A percentile compares a stretch with the other conserved stretches of the same genome.
Conservation (phyloP, 2,888 invertebrate species). For the Sphinx pinastri region DNA sequence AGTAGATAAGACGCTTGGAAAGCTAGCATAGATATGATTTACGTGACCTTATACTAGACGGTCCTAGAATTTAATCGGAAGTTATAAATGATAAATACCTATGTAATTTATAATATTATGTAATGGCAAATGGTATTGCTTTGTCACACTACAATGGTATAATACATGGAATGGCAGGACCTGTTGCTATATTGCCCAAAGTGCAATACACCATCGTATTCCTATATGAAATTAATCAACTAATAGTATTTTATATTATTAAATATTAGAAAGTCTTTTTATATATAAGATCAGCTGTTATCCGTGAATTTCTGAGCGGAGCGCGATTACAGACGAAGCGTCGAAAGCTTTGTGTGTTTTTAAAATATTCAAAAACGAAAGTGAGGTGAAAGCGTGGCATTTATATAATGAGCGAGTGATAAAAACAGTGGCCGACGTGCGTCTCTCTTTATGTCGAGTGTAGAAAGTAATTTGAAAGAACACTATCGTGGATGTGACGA, state of each 20-base stretch:
- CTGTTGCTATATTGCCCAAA: too few species aligned
- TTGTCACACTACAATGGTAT: too few species aligned
- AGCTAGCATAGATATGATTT: constrained; percentile 24
- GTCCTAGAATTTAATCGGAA: too few species aligned
- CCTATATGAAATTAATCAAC: background rate
- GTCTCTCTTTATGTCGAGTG: constrained; percentile 18
- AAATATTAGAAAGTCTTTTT: constrained; percentile 1
- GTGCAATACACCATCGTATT: too few species aligned
- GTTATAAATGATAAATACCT: too few species aligned
- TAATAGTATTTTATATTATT: background rate
- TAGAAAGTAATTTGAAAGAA: constrained; percentile 26
- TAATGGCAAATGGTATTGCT: too few species aligned
- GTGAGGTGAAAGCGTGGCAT: constrained; percentile 68
- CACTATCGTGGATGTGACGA: constrained; percentile 5
- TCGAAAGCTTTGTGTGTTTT: constrained; percentile 57
- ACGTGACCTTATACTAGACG: background rate
- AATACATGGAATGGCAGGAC: too few species aligned
- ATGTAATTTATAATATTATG: too few species aligned
- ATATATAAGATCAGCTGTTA: constrained; percentile 2
- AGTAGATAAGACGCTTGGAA: constrained; percentile 27
- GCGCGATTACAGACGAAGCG: constrained; percentile 43
- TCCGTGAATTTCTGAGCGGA: background rate
- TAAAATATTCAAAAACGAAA: constrained; percentile 63
- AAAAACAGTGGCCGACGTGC: constrained; percentile 36
- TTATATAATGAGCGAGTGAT: constrained; percentile 60